Percentiles rank a stretch among this genome's conserved stretches.
phyloP scores from a whole-genome alignment of 2,797 vertebrate genomes.

The Lutjanus argentimaculatus region DNA sequence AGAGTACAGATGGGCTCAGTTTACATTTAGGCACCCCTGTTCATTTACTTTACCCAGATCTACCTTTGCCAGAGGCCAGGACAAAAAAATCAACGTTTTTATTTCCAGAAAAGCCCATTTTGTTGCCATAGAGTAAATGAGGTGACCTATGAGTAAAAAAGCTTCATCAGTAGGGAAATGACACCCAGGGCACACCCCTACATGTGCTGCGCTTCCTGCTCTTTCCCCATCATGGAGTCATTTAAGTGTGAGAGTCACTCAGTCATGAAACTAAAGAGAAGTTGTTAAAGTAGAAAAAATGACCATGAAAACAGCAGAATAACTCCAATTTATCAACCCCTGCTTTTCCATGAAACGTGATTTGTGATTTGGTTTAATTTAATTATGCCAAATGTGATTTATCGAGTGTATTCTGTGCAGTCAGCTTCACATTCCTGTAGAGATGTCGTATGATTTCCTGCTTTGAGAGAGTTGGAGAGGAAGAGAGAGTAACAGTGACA shows the following conservation, averaged over 20 bases:
- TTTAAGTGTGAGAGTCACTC: constrained; percentile 37
- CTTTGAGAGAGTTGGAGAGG: constrained; percentile 36
- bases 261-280: constrained; percentile 27
- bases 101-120: constrained; percentile 3
- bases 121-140: constrained; percentile 26
- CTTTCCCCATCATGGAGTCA: constrained; percentile 34
- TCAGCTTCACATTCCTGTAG: constrained; percentile 48
- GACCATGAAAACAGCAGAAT: not conserved
- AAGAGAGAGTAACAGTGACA: constrained; percentile 44
- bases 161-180: constrained; percentile 40
- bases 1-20: not conserved
- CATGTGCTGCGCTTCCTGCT: constrained; percentile 47
- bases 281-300: constrained; percentile 5
- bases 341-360: not conserved
- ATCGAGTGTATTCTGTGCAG: not conserved
- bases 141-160: constrained; percentile 40
- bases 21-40: not conserved
- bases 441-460: constrained; percentile 50
- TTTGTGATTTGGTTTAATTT: constrained; percentile 1
- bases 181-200: not conserved
- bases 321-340: not conserved
- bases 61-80: not conserved
- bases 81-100: not conserved
- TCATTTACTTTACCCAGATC: too few relatives aligned
- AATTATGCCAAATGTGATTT: constrained; percentile 23